Conservation (phyloP, 2,888 invertebrate genomes). For the Drosophila fungiperda region DNA sequence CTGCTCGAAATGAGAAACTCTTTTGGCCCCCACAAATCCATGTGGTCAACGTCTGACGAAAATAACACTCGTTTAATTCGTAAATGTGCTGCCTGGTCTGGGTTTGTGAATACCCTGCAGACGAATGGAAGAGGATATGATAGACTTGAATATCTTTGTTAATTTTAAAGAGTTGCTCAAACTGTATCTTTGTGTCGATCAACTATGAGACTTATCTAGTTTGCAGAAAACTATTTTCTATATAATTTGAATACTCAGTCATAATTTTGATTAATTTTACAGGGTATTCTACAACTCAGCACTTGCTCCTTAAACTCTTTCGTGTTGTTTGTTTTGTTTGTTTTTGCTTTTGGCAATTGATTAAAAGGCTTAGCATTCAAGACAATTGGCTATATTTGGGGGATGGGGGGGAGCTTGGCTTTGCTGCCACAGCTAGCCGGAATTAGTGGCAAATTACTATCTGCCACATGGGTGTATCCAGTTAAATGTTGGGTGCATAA, state of each 20-base stretch:
- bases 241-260: too few relatives aligned
- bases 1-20: slow-evolving; percentile 67
- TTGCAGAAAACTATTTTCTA: neutral
- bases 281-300: slow-evolving; percentile 10
- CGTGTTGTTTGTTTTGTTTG: slow-evolving; percentile 1
- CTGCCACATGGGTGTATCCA: slow-evolving; percentile 44
- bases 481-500: slow-evolving; percentile 71
- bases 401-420: slow-evolving; percentile 20
- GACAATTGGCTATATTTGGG: slow-evolving; percentile 65
- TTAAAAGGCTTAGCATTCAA: slow-evolving; percentile 75
- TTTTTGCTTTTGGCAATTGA: slow-evolving; percentile 73
- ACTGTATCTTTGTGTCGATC: too few relatives aligned
- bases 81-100: slow-evolving; percentile 11
- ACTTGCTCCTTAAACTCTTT: rapidly evolving
- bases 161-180: neutral
- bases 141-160: neutral
- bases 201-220: neutral
- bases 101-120: slow-evolving; percentile 18
- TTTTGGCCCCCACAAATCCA: slow-evolving; percentile 45
- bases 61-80: slow-evolving; percentile 37
- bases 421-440: slow-evolving; percentile 26
- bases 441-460: slow-evolving; percentile 70
- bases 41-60: slow-evolving; percentile 53
- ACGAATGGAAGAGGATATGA: neutral
- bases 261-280: neutral